phyloP scores from a whole-genome alignment of 2,888 invertebrate species.

The Opisthograptis luteolata region DNA sequence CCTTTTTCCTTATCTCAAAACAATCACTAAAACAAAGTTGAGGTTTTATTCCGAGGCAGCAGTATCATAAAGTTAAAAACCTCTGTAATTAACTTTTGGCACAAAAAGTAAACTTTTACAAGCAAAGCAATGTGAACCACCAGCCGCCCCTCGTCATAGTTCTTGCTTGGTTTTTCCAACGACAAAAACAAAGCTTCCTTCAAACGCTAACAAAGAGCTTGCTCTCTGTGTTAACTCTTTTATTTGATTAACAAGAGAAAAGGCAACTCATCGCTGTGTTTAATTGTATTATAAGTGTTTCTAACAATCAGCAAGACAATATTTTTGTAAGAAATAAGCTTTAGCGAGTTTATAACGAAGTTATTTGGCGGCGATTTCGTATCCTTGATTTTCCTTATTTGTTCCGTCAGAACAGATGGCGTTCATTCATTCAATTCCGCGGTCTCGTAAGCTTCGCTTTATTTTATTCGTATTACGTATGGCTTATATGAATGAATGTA shows the following conservation, averaged over 20 bases:
- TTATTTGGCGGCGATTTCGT: slow-evolving; percentile 22
- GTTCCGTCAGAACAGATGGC: slow-evolving; percentile 22
- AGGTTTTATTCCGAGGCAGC: not conserved
- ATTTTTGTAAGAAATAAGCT: slow-evolving; percentile 23
- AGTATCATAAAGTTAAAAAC: slow-evolving; percentile 24
- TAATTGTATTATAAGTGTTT: slow-evolving; percentile 46
- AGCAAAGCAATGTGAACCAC: slow-evolving; percentile 35
- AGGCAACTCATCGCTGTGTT: slow-evolving; percentile 47
- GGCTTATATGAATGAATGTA: slow-evolving; percentile 10
- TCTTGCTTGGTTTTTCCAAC: slow-evolving; percentile 35
- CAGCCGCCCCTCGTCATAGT: slow-evolving; percentile 32
- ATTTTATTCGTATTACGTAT: slow-evolving; percentile 23
- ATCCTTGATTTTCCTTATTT: slow-evolving; percentile 27
- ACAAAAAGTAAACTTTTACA: slow-evolving; percentile 33
- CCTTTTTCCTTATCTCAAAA: not conserved
- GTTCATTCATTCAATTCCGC: slow-evolving; percentile 24
- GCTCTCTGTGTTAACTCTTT: slow-evolving; percentile 40
- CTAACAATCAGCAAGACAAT: slow-evolving; percentile 32
- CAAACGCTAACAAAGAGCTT: slow-evolving; percentile 52
- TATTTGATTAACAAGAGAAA: slow-evolving; percentile 70
- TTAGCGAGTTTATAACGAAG: slow-evolving; percentile 21
- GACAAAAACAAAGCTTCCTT: slow-evolving; percentile 50
- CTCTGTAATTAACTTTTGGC: slow-evolving; percentile 30
- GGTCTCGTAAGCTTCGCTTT: slow-evolving; percentile 16
- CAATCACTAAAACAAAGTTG: not conserved